Evolutionary conservation across 2,888 invertebrate genomes (phyloP), one percentile per base, ranked within the genome.

Genomic region (Ormyrus nitidulus): DNA sequence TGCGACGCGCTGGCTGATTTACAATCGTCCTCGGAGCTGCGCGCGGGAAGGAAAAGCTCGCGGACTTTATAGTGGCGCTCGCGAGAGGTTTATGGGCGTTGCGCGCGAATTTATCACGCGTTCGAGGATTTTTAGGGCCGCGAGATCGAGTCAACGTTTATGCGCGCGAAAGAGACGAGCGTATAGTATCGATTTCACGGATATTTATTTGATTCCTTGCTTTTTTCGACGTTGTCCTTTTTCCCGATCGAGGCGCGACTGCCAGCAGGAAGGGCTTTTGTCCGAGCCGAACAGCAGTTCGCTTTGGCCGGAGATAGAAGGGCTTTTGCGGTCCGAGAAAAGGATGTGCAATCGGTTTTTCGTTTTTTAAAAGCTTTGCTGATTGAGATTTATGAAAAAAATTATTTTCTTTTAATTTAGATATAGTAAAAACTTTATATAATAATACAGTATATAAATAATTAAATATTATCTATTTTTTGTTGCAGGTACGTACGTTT

Each of bases 71-170:
- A 80, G 76, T 80, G n/a, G 62, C 61, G 58, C 70, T 6, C n/a
- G 34, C 7, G 34, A 7, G 54, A 70, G 54, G 46, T 81, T 81
- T 81, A 81, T 79, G 72, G 68, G 8, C 66, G 51, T 13, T 65
- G 13, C n/a, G 19, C 79, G 71, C 34, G 76, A 76, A 81, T 81
- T 79, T 78, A 81, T 81, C 71, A 11, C 68, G 54, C 78, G 61
- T 72, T 78, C 75, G 81, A 78, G 71, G 65, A 65, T 69, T 62
- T 76, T 76, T 76, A 69, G 53, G 54, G 51, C 19, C 46, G 5
- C 49, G 49, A 59, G 62, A 46, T 74, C 34, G 49, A 58, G 75
- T 68, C 68, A 6, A 59, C 58, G 65, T 72, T 77, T 69, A 64
- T 13, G 44, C 44, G 6, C 46, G 13, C 59, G 56, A 56, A 51